Evolutionary conservation across 2,888 invertebrate species (phyloP), one percentile per base, ranked within the genome.

Genomic region (Acheta domesticus): DNA sequence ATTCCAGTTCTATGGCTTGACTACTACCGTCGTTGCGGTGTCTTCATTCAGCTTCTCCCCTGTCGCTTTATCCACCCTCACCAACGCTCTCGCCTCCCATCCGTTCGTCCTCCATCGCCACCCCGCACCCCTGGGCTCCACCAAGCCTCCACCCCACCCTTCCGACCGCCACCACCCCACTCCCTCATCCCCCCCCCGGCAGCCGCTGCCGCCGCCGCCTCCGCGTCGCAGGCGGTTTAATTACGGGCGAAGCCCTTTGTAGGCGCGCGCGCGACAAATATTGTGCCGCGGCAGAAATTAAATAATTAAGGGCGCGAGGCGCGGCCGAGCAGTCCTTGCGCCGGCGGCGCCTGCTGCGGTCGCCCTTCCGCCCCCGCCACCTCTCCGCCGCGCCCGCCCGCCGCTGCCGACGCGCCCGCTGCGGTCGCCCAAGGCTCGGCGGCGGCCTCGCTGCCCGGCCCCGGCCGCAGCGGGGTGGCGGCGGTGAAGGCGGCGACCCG

Each of bases 211-310:
- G 14, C 62, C 62, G 3, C 62, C 62, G 62, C 12, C 14, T 2
- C 62, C 62, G n/a, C 62, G 16, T 19, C 14, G 62, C 62, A n/a
- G 62, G 62, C 62, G 62, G 62, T 62, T 62, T 62, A 62, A 62
- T 62, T 62, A 62, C 62, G 12, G 14, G 11, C 62, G 3, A n/a
- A 62, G 62, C n/a, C 62, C 62, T 62, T 62, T 62, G 62, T 62
- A 62, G 62, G n/a, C 62, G 5, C 62, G 62, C 62, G 62, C 16
- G 62, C 62, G 62, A 62, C 62, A 62, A 62, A 62, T 62, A 62
- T 62, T 62, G 62, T 62, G 62, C 62, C 62, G 62, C 62, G 62
- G n/a, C 62, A 62, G 62, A 62, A 62, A 62, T 62, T 62, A 62
- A 62, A 62, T 62, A 62, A 62, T 62, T 62, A 62, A 62, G 62